These are phyloP conservation scores for Microplitis demolitor DNA, from an alignment of 1,140 invertebrate species.

Conservation along the genomic window DNA sequence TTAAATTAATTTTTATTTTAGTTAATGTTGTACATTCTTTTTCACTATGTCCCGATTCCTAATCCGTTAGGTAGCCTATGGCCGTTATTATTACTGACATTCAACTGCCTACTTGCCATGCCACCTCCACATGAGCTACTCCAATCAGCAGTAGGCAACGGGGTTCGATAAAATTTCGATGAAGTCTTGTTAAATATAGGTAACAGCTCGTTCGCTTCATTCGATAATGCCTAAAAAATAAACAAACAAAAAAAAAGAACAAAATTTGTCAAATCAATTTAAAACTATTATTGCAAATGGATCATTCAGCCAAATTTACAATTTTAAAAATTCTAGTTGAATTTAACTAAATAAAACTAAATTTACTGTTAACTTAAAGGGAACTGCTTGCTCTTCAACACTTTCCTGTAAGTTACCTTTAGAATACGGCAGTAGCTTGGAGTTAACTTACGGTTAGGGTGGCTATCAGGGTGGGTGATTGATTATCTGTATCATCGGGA, in stretches of 20 bases:
- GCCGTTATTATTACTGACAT: constrained; percentile 48
- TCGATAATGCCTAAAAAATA: constrained; percentile 78
- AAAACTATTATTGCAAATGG: too few species aligned
- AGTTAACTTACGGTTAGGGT: too few species aligned
- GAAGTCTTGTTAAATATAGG: constrained; percentile 97
- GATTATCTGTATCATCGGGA: too few species aligned
- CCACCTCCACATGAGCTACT: constrained; percentile 64
- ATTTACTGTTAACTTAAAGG: too few species aligned
- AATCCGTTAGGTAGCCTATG: constrained; percentile 51
- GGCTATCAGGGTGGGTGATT: too few species aligned
- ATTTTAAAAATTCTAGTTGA: too few species aligned
- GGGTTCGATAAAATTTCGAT: constrained; percentile 83
- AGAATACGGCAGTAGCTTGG: too few species aligned
- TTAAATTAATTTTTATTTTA: not conserved
- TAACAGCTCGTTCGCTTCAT: constrained; percentile 94
- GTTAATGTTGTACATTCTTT: not conserved
- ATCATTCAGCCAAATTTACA: too few species aligned
- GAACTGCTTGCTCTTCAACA: too few species aligned
- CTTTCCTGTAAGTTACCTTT: too few species aligned
- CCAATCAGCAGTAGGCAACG: constrained; percentile 87
- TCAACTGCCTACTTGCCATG: constrained; percentile 53
- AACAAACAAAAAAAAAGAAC: constrained; percentile 19
- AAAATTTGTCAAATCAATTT: not conserved
- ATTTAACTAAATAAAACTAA: too few species aligned
- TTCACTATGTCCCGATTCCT: constrained; percentile 47